These are phyloP conservation scores for Corythornis leucogaster DNA, from an alignment of 2,797 vertebrate species.

Conservation along the genomic window DNA sequence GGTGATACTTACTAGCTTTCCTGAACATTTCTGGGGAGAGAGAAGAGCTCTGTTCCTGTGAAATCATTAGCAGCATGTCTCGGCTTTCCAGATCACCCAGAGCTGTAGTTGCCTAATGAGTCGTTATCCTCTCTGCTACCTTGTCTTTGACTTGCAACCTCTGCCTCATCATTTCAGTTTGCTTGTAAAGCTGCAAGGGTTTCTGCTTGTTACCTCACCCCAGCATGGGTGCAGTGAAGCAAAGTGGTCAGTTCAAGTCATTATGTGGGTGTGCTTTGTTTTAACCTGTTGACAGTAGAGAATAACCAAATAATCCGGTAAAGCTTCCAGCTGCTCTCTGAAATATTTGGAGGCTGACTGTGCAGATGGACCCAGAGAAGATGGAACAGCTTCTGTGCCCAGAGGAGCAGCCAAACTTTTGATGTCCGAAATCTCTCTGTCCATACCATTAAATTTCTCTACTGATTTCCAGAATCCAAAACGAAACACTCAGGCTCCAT, in stretches of 20 bases:
- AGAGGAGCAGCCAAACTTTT: slow-evolving; percentile 7
- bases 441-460: neutral
- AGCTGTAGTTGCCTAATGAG: neutral
- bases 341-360: neutral
- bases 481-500: neutral
- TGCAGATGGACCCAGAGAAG: neutral
- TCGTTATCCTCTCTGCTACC: neutral
- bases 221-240: neutral
- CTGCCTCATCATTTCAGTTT: neutral
- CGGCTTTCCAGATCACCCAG: neutral
- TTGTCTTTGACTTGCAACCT: neutral
- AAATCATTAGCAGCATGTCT: neutral
- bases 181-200: neutral
- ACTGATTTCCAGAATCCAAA: neutral
- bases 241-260: neutral
- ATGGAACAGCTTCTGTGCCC: neutral
- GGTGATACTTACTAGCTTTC: neutral
- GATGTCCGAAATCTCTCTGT: neutral
- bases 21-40: neutral
- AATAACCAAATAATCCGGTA: neutral
- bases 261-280: neutral
- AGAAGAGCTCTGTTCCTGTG: neutral
- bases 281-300: neutral
- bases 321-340: neutral
- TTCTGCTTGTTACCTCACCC: neutral